These are phyloP conservation scores for Lophius americanus DNA, from an alignment of 2,797 vertebrate genomes.

Conservation along the genomic window DNA sequence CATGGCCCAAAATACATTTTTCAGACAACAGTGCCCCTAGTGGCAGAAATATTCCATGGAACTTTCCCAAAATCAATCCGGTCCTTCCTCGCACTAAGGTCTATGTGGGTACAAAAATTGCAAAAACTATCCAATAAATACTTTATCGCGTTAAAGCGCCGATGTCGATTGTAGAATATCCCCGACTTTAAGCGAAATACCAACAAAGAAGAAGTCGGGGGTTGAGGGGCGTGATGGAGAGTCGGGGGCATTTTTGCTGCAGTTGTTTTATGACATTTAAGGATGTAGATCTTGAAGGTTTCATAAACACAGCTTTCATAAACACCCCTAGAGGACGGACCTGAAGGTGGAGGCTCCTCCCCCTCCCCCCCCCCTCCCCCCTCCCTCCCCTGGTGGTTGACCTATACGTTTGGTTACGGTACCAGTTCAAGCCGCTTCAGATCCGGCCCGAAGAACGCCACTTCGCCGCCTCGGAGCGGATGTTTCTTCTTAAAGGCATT, in stretches of 20 bases:
- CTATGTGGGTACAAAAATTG: too few species aligned
- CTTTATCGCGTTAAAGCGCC: too few species aligned
- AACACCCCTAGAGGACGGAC: constrained; percentile 56
- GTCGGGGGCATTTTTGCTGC: constrained; percentile 26
- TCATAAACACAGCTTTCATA: constrained; percentile 57
- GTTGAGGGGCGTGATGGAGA: constrained; percentile 8
- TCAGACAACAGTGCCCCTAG: too few species aligned
- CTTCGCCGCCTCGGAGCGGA: constrained; percentile 49
- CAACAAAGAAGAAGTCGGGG: background rate
- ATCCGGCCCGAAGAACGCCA: constrained; percentile 69
- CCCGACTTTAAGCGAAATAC: too few species aligned
- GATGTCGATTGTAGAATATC: too few species aligned
- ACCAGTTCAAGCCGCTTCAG: constrained; percentile 78
- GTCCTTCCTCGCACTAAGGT: too few species aligned
- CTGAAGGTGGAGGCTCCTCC: constrained; percentile 57
- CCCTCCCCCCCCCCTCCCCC: too few species aligned
- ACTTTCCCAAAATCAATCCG: too few species aligned
- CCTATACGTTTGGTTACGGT: constrained; percentile 79
- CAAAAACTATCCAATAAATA: too few species aligned
- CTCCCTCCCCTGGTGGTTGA: constrained; percentile 57
- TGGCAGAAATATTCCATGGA: too few species aligned
- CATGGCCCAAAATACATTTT: too few species aligned
- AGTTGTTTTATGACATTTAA: constrained; percentile 51
- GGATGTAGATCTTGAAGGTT: constrained; percentile 27
- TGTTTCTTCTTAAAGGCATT: constrained; percentile 51